Base-by-base conservation (phyloP, 1,140 invertebrate species). In the Batillaria attramentaria region DNA sequence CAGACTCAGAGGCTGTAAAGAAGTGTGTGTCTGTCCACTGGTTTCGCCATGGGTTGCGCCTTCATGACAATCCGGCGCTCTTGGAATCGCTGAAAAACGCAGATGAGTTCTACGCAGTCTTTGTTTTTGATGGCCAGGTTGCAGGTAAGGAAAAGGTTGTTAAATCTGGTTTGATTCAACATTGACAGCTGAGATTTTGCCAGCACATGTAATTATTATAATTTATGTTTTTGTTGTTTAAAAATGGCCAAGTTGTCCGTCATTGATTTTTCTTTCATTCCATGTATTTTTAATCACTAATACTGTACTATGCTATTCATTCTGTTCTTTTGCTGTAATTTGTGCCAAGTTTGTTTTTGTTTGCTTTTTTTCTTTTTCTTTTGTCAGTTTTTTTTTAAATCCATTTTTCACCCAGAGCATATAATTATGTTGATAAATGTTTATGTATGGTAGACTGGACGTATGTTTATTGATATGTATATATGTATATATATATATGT, bases 51-150 rank as follows among this genome's bases (percentile, higher is more conserved):
- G 95, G 94, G 4, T 86, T 95, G 33, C 91, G 95, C 20, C 90
- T 95, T 1, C 95, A 95, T 87, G 95, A 95, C 88, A 95, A 95
- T 89, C 94, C 94, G 1, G 93, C 95, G 0, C 79, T 95, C n/a
- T 83, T 93, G 20, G 90, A 92, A 37, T 94, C 94, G 0, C 80
- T 94, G 0, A 87, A 92, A 57, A 91, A 93, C 70, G 86, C 79
- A 60, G 78, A 79, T n/a, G 83, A 86, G 35, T 85, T 91, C 62
- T 93, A 94, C 81, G 93, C 94, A 0, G 85, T 95, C 2, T 95
- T 95, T 84, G 94, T 95, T 73, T 95, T 95, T 87, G 94, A 95
- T 90, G 94, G 94, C 69, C 93, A 94, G 87, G 94, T 93, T 79
- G 94, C 94, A 87, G 94, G 89, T 90, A 84, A 65, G 57, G 68